Evolutionary conservation across 2,888 invertebrate species (phyloP).

Genomic region (Dorcus parallelipipedus): DNA sequence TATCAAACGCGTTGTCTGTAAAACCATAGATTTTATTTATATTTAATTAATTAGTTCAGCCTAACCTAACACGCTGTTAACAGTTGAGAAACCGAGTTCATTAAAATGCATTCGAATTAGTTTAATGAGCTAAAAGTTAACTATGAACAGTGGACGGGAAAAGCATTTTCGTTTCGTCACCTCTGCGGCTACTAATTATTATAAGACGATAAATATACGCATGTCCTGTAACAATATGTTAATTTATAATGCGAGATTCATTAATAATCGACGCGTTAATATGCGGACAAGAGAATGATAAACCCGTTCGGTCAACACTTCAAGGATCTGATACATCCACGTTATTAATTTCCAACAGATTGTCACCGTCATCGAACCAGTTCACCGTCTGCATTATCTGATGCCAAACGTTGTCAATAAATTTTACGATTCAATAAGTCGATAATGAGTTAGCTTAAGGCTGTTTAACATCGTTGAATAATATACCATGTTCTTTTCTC

Average conservation of each 20-base stretch:
- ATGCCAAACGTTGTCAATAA: constrained; percentile 18
- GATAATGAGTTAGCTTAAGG: constrained; percentile 3
- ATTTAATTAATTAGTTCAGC: neutral
- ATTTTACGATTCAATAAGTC: constrained; percentile 16
- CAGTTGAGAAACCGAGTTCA: constrained; percentile 8
- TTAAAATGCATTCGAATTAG: constrained; percentile 10
- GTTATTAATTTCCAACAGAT: constrained; percentile 24
- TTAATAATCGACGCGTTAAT: constrained; percentile 36
- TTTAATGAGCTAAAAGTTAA: constrained; percentile 12
- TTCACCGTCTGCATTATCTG: constrained; percentile 16
- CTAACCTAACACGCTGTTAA: neutral
- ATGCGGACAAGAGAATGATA: constrained; percentile 24
- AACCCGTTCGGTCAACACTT: constrained; percentile 27
- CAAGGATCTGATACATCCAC: constrained; percentile 21
- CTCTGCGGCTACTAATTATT: constrained; percentile 7
- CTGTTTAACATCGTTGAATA: neutral
- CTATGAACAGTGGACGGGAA: neutral
- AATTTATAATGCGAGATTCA: constrained; percentile 30
- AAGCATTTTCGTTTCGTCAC: constrained; percentile 5
- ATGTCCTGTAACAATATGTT: constrained; percentile 25
- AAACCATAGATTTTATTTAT: no score
- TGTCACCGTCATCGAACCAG: constrained; percentile 21
- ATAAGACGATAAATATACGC: constrained; percentile 2
- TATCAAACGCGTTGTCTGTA: no score
- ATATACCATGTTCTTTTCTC: neutral